Conservation (phyloP, 2,797 vertebrate species). For the Mastacembelus armatus region DNA sequence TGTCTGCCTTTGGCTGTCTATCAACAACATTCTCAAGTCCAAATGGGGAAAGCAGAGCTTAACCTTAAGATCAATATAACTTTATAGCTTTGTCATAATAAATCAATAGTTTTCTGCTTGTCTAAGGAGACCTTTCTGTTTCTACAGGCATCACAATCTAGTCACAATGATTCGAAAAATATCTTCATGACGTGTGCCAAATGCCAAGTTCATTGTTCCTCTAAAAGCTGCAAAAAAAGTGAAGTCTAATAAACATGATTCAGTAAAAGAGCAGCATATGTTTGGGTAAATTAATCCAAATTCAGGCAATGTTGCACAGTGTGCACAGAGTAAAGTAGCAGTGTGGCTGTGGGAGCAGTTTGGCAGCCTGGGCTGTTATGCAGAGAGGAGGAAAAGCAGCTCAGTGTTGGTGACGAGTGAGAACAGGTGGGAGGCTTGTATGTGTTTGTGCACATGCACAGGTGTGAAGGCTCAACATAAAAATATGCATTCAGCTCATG, state of each 20-base stretch:
- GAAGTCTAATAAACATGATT: constrained; percentile 18
- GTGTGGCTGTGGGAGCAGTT: constrained; percentile 28
- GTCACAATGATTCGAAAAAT: constrained; percentile 2
- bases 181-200: not conserved
- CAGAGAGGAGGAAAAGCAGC: constrained; percentile 33
- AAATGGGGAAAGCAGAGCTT: constrained; percentile 48
- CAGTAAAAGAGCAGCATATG: constrained; percentile 45
- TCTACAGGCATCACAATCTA: constrained; percentile 13
- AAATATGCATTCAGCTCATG: constrained; percentile 35
- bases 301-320: constrained; percentile 31
- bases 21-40: constrained; percentile 51
- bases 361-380: constrained; percentile 47
- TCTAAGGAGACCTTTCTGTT: constrained; percentile 3
- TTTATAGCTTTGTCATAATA: constrained; percentile 34
- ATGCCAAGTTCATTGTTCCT: constrained; percentile 1
- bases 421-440: constrained; percentile 70
- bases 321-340: constrained; percentile 38
- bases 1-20: constrained; percentile 58
- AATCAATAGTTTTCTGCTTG: constrained; percentile 25
- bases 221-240: not conserved
- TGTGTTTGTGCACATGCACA: constrained; percentile 25
- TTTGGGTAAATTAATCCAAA: constrained; percentile 43
- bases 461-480: constrained; percentile 31
- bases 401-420: constrained; percentile 42
- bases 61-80: constrained; percentile 54